These are phyloP conservation scores for Pristionchus japonicus DNA, from an alignment of 2,888 invertebrate genomes.

Conservation along the genomic window DNA sequence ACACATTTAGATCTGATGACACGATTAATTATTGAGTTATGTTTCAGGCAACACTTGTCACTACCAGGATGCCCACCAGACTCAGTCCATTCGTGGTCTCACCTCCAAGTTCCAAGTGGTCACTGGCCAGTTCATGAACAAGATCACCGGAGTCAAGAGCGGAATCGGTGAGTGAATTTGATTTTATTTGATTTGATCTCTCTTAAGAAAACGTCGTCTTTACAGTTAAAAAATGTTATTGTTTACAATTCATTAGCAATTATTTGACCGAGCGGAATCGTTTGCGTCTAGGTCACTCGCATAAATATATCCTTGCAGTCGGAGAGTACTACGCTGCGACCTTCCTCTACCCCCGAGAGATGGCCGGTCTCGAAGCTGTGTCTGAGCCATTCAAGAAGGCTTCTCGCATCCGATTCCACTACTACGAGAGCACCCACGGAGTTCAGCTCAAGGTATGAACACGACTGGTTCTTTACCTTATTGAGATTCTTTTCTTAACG, in stretches of 20 bases:
- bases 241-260: no score
- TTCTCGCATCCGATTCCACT: constrained; percentile 70
- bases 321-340: constrained; percentile 74
- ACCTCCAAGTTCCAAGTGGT: constrained; percentile 73
- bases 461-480: no score
- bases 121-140: constrained; percentile 74
- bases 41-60: constrained; percentile 66
- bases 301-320: no score
- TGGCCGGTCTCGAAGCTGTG: constrained; percentile 69
- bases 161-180: constrained; percentile 57
- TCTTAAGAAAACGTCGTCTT: background rate
- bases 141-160: constrained; percentile 73
- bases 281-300: no score
- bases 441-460: constrained; percentile 70
- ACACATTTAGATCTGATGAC: no score
- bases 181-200: background rate
- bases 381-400: constrained; percentile 65
- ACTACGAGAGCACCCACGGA: constrained; percentile 74
- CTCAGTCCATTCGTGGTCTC: constrained; percentile 70
- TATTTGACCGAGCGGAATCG: no score
- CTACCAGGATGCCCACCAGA: constrained; percentile 70
- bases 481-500: no score
- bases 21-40: no score
- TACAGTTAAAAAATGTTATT: no score
- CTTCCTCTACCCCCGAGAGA: constrained; percentile 73